Percentiles rank a stretch among this genome's conserved stretches.
Evolutionary conservation across 2,888 invertebrate genomes (phyloP).

Genomic region (Pherbina coryleti): DNA sequence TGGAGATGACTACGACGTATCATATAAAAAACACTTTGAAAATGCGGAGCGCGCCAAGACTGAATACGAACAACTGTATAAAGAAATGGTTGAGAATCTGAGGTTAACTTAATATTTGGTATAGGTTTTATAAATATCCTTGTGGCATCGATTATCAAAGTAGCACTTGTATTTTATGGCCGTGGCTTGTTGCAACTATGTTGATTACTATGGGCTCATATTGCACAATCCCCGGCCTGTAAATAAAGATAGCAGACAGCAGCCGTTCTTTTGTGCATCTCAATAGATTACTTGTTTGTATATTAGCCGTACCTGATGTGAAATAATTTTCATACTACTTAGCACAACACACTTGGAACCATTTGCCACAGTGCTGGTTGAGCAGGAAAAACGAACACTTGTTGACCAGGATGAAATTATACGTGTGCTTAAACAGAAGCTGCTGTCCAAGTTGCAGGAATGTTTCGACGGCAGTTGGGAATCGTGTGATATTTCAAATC

Average conservation of each 20-base stretch:
- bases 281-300: background rate
- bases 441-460: constrained; percentile 45
- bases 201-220: constrained; percentile 49
- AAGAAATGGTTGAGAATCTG: constrained; percentile 51
- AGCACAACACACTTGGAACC: constrained; percentile 48
- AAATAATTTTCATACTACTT: background rate
- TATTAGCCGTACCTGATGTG: background rate
- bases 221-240: constrained; percentile 65
- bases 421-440: constrained; percentile 45
- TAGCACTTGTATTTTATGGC: constrained; percentile 52
- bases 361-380: constrained; percentile 48
- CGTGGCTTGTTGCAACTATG: constrained; percentile 58
- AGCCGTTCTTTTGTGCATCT: background rate
- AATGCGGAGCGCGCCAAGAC: constrained; percentile 46
- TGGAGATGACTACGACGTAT: constrained; percentile 28
- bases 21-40: constrained; percentile 28
- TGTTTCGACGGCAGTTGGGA: constrained; percentile 53
- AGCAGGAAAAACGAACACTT: constrained; percentile 47
- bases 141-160: background rate
- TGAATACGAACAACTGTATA: constrained; percentile 50
- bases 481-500: constrained; percentile 47
- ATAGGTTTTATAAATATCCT: background rate
- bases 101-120: constrained; percentile 50
- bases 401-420: constrained; percentile 47
- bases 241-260: constrained; percentile 53